Base-by-base conservation (phyloP, 53 echinoderm and acorn worm genomes). In the Apostichopus leukothele region DNA sequence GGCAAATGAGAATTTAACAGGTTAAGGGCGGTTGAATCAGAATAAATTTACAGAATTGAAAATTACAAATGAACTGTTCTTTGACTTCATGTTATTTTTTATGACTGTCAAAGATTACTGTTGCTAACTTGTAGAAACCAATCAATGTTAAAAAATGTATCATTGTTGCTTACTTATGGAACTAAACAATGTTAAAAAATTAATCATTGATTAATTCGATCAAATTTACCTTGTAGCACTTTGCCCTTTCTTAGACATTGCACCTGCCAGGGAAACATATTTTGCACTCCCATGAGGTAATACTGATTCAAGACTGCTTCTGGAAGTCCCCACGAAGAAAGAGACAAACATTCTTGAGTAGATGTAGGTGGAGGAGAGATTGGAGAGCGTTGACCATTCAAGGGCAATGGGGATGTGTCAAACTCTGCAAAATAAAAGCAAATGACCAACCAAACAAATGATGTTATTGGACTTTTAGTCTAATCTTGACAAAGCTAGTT, bases 231-330 rank as follows among this genome's bases (percentile, higher is more conserved):
- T 27, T 94, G 92, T 83, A 99, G 86, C 9, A 92, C 94, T 59
- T 76, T 73, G 73, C 95, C 99, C 11, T 83, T 79, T 68, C 92
- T 84, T 50, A 99, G 90, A 84, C 99, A 99, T 81, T 95, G 92
- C 14, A 90, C 99, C 90, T 99, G 99, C 99, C 99, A 99, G 68
- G 93, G 93, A 76, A 99, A 99, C 99, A 99, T 99, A 39, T 93
- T 87, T 55, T 91, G 92, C 87, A 99, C 92, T 59, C 92, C 86
- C 67, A 92, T 87, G 86, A 83, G 75, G 83, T 98, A 95, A 92
- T 98, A 98, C 90, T 94, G 95, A 60, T 93, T 87, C 13, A 98
- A 79, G 61, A 98, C 94, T 26, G 76, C 80, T 12, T 94, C 94
- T 8, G 98, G 95, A 7, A 98, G 92, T 18, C 95, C 98, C 98